These are phyloP conservation scores for Diachasma alloeum DNA, from an alignment of 1,140 invertebrate genomes.

Conservation along the genomic window DNA sequence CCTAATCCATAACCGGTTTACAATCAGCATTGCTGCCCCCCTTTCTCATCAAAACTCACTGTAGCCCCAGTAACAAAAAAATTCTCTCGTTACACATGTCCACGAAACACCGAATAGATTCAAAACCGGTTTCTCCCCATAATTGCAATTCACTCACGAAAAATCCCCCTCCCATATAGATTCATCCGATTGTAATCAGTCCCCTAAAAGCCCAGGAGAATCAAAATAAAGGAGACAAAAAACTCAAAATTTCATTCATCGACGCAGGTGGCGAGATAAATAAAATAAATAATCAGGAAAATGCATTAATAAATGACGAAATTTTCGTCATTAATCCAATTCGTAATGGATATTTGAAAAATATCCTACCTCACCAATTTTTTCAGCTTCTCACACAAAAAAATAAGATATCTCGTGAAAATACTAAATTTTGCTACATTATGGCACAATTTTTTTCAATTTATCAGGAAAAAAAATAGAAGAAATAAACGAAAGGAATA, in stretches of 20 bases:
- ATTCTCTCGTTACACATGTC: slow-evolving; percentile 28
- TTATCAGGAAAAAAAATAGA: no score
- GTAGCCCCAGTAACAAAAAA: slow-evolving; percentile 9
- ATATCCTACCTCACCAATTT: no score
- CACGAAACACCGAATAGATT: slow-evolving; percentile 20
- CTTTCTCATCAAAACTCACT: not conserved
- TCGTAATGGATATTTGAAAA: no score
- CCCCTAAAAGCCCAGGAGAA: no score
- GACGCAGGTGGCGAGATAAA: slow-evolving; percentile 2
- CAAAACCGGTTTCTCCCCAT: slow-evolving; percentile 18
- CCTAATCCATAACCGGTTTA: slow-evolving; percentile 30
- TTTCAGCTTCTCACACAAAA: no score
- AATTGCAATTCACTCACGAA: not conserved
- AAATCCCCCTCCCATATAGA: not conserved
- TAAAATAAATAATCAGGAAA: not conserved
- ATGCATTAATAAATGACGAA: not conserved
- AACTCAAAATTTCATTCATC: not conserved
- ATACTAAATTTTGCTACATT: no score
- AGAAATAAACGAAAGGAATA: no score
- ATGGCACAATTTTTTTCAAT: no score
- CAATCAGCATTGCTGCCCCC: slow-evolving; percentile 25
- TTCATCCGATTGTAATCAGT: not conserved
- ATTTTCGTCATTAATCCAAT: no score
- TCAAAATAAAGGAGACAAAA: not conserved
- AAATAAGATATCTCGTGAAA: no score